Evolutionary conservation across 2,888 invertebrate genomes (phyloP), one percentile per base, ranked within the genome.

Genomic region (Plebejus melissa): DNA sequence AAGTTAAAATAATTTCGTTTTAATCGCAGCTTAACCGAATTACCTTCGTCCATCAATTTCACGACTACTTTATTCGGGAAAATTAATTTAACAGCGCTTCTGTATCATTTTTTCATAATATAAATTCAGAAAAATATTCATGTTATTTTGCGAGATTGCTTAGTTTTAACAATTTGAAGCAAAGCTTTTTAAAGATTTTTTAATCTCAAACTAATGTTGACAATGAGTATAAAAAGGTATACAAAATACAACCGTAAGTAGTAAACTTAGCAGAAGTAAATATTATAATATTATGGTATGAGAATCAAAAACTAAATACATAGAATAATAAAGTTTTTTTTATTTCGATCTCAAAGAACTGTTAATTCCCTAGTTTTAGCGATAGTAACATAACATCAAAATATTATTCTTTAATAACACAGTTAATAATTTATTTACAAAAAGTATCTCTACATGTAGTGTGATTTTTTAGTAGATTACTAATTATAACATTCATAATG

Each of bases 11-110:
- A 70, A 70, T 41, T 41, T 41, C 7, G 4, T 70, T 41, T 70
- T 41, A 41, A 70, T 70, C 70, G 41, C 41, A 41, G 41, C 70
- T n/a, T 41, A 70, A 70, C 70, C n/a, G 41, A 70, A 41, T 70
- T 41, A 70, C 38, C 70, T 22, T 70, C 70, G 41, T 70, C 70
- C 70, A 11, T 70, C 70, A 70, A 70, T 70, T 70, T 65, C 65
- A 65, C 36, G 36, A 65, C 32, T 65, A 65, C 65, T 65, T 41
- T 70, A 41, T 70, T 70, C 13, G 41, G 16, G 38, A 41, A 70
- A 70, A 70, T 70, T 70, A n/a, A 70, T 41, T 70, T 41, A 70
- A 70, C 22, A 41, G 41, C 70, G n/a, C 70, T 70, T n/a, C 70
- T 41, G 41, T 70, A n/a, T 41, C 28, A 70, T 41, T 41, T 38